phyloP scores from a whole-genome alignment of 2,888 invertebrate species.

The Lepidonotus clava region DNA sequence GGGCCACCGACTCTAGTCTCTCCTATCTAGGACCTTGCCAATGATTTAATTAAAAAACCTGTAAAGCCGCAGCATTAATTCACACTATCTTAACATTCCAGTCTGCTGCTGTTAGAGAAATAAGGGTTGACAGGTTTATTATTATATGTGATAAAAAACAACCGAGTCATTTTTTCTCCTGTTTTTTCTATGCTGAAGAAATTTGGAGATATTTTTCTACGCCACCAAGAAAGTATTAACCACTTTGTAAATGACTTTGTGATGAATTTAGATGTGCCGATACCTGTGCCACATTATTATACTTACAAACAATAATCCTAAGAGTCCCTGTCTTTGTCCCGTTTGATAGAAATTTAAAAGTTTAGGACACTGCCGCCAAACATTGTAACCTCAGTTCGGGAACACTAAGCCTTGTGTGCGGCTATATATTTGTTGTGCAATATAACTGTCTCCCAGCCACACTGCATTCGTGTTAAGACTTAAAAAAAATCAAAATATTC shows the following conservation, averaged over 20 bases:
- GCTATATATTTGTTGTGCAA: constrained; percentile 3
- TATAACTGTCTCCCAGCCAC: not conserved
- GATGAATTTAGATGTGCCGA: not conserved
- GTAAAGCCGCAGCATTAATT: not conserved
- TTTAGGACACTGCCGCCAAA: constrained; percentile 12
- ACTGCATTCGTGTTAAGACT: not conserved
- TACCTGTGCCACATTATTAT: not conserved
- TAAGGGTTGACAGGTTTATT: not conserved
- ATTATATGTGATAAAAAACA: constrained; percentile 4
- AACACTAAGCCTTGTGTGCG: too few species aligned
- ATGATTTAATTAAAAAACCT: not conserved
- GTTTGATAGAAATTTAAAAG: not conserved
- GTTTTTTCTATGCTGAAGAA: not conserved
- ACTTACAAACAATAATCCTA: not conserved
- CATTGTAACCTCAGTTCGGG: not conserved
- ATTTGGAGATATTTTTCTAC: constrained; percentile 5
- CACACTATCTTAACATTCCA: not conserved
- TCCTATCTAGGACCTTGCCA: constrained; percentile 11
- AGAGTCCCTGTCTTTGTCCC: constrained; percentile 28
- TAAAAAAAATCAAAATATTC: too few species aligned
- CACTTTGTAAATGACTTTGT: not conserved
- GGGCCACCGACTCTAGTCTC: not conserved
- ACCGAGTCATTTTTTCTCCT: not conserved
- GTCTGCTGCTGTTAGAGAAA: not conserved
- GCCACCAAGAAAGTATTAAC: constrained; percentile 5